Percentiles rank a stretch among this genome's conserved stretches.
phyloP scores from a whole-genome alignment of 2,888 invertebrate species.

The Malacosoma neustria region DNA sequence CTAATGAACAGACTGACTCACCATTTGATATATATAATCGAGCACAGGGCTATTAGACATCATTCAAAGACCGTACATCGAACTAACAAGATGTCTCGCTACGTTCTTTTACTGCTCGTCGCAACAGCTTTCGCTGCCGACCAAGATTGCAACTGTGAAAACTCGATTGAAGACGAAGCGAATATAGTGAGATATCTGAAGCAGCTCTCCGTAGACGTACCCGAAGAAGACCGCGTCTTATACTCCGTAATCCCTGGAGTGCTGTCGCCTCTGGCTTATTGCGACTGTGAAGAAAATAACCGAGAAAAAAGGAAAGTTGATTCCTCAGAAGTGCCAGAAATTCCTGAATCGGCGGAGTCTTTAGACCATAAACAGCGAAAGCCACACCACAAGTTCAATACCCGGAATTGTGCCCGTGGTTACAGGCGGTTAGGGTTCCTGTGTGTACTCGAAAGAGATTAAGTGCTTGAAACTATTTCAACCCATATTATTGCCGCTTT shows the following conservation, averaged over 20 bases:
- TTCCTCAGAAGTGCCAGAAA: background rate
- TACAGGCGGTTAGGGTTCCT: background rate
- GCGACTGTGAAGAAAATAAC: slow-evolving; percentile 19
- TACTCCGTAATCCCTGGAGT: slow-evolving; percentile 20
- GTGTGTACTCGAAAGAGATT: background rate
- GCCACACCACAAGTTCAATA: background rate
- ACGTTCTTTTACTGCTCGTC: slow-evolving; percentile 12
- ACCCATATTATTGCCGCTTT: too few relatives aligned
- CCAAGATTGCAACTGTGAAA: slow-evolving; percentile 13
- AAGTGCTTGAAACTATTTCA: too few relatives aligned
- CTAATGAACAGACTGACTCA: background rate
- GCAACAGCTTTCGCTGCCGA: slow-evolving; percentile 4
- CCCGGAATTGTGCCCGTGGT: background rate
- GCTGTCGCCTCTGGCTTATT: slow-evolving; percentile 19
- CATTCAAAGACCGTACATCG: slow-evolving; percentile 14
- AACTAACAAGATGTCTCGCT: slow-evolving; percentile 18
- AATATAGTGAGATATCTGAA: slow-evolving; percentile 14
- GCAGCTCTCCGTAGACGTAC: slow-evolving; percentile 11
- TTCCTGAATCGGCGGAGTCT: background rate
- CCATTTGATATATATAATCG: background rate
- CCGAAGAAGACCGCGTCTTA: slow-evolving; percentile 5
- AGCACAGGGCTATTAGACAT: slow-evolving; percentile 1
- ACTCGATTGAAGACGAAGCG: slow-evolving; percentile 5
- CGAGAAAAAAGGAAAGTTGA: slow-evolving; percentile 21
- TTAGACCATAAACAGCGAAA: background rate